Evolutionary conservation across 2,888 invertebrate genomes (phyloP).

Genomic region (Petrophora chlorosata): DNA sequence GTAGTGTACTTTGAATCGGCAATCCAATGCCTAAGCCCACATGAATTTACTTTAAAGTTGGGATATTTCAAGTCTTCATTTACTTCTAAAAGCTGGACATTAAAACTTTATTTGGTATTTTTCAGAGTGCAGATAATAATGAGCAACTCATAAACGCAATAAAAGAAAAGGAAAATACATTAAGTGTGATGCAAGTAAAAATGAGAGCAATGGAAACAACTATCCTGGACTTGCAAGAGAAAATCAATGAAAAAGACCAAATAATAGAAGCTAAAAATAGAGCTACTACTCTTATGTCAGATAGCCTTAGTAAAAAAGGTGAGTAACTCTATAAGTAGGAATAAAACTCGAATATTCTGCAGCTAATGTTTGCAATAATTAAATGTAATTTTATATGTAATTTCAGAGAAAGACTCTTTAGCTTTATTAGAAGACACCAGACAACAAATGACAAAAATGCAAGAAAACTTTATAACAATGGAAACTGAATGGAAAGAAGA

Average conservation of each 20-base stretch:
- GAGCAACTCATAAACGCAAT: conserved; percentile 86
- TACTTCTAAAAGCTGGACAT: no score
- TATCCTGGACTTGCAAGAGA: conserved; percentile 92
- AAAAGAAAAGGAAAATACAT: conserved; percentile 77
- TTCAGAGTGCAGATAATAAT: conserved; percentile 66
- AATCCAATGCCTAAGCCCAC: no score
- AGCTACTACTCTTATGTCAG: conserved; percentile 90
- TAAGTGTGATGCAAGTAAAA: conserved; percentile 73
- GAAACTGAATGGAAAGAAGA: conserved; percentile 89
- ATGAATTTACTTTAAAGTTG: no score
- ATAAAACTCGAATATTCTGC: no score
- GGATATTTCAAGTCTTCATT: no score
- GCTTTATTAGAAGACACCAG: conserved; percentile 90
- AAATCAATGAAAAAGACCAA: conserved; percentile 91
- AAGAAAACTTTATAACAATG: conserved; percentile 88
- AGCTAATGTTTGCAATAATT: no score
- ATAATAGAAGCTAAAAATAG: conserved; percentile 92
- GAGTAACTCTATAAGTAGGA: conserved; percentile 13
- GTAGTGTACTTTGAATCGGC: no score
- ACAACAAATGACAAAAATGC: conserved; percentile 92
- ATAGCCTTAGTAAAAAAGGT: conserved; percentile 87
- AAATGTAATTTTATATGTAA: neutral
- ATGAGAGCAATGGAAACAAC: conserved; percentile 87
- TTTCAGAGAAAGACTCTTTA: conserved; percentile 86
- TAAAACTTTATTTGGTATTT: no score